Evolutionary conservation across 2,113 vertebrate genomes (phyloP).

Genomic region (Hemiscyllium ocellatum): DNA sequence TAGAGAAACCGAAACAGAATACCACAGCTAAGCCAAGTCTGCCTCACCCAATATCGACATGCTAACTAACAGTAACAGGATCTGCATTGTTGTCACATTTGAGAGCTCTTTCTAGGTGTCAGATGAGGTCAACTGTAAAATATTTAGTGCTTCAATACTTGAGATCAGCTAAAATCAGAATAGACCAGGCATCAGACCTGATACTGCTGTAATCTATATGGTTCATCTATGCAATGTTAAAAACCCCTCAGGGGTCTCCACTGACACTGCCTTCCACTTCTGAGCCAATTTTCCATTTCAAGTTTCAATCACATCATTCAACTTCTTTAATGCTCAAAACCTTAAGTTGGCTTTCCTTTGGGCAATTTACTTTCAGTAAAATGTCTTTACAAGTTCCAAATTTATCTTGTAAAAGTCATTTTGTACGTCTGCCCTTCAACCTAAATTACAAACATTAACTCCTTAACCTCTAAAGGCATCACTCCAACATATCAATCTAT

Average conservation of each 20-base stretch:
- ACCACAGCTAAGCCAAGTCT: background rate
- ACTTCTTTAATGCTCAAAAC: background rate
- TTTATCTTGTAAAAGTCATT: background rate
- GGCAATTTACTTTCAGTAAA: background rate
- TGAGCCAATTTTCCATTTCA: background rate
- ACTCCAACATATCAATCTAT: too few species aligned
- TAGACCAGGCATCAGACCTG: background rate
- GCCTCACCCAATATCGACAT: background rate
- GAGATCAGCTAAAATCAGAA: background rate
- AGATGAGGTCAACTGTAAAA: background rate
- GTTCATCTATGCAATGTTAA: background rate
- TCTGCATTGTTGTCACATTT: background rate
- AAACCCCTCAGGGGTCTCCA: background rate
- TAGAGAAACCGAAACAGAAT: background rate
- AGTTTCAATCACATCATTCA: background rate
- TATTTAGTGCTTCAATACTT: background rate
- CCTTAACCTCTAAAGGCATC: too few species aligned
- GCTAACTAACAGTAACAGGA: background rate
- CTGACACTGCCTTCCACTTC: background rate
- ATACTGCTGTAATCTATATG: background rate
- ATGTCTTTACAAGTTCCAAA: background rate
- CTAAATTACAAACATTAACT: too few species aligned
- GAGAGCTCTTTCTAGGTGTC: background rate
- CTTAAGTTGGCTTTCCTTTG: background rate
- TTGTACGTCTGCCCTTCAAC: background rate